A percentile compares a stretch with the other conserved stretches of the same genome.
These are phyloP conservation scores for Sibirionetta formosa DNA, from an alignment of 2,797 vertebrate genomes.

Conservation along the genomic window DNA sequence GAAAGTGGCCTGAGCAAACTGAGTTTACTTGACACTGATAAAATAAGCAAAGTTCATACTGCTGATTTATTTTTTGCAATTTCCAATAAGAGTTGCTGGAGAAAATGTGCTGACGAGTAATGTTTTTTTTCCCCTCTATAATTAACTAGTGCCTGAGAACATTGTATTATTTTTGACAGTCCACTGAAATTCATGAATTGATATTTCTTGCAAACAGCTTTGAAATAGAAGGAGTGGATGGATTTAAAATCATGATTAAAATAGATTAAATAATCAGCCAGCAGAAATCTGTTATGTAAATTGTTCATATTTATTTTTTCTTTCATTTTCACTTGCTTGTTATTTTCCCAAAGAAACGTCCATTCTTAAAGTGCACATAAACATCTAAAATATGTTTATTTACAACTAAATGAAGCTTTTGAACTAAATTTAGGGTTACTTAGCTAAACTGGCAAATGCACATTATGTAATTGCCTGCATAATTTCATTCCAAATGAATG, in stretches of 20 bases:
- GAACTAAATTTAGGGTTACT: neutral
- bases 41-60: neutral
- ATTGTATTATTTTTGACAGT: conserved; percentile 27
- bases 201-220: conserved; percentile 25
- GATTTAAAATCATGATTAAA: conserved; percentile 15
- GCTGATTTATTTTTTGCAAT: neutral
- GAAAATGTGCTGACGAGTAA: conserved; percentile 5
- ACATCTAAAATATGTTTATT: neutral
- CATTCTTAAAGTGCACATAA: neutral
- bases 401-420: neutral
- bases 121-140: neutral
- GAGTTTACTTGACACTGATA: neutral
- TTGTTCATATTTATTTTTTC: neutral
- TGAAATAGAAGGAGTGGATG: conserved; percentile 5
- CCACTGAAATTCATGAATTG: neutral
- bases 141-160: conserved; percentile 29
- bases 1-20: neutral
- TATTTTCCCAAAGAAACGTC: neutral
- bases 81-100: neutral
- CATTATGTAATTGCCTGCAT: neutral
- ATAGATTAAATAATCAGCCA: conserved; percentile 44
- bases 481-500: neutral
- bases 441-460: neutral
- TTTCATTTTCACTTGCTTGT: neutral
- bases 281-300: neutral